Conservation (phyloP, 2,888 invertebrate genomes). For the Lycia hirtaria region DNA sequence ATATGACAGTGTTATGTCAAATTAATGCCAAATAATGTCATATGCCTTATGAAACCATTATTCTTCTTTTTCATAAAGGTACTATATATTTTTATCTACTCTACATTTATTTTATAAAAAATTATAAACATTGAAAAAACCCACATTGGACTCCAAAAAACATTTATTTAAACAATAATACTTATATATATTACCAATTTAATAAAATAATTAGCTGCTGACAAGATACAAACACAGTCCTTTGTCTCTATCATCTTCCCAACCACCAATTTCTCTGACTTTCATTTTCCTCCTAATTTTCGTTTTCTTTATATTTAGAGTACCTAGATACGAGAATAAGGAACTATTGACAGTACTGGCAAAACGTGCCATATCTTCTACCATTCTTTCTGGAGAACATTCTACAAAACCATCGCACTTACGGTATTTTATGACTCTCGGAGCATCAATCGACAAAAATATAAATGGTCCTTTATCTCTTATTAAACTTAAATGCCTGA, state of each 20-base stretch:
- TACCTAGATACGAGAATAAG: conserved; percentile 47
- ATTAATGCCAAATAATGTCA: no score
- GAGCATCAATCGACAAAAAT: conserved; percentile 46
- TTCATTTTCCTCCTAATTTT: neutral
- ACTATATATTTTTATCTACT: no score
- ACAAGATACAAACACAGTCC: conserved; percentile 46
- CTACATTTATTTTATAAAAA: no score
- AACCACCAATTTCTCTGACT: conserved; percentile 40
- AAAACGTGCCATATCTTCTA: conserved; percentile 41
- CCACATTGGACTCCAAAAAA: no score
- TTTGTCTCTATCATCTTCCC: conserved; percentile 55
- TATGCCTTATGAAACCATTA: no score
- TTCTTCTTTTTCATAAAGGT: no score
- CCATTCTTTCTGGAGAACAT: conserved; percentile 38
- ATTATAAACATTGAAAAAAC: no score
- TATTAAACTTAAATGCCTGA: conserved; percentile 46
- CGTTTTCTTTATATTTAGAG: conserved; percentile 20
- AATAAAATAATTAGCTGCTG: conserved; percentile 7
- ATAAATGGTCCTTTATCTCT: conserved; percentile 42
- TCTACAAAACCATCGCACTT: conserved; percentile 37
- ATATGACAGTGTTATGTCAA: no score
- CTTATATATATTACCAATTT: neutral
- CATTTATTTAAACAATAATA: no score
- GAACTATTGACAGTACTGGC: conserved; percentile 32
- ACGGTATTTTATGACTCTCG: conserved; percentile 52